phyloP scores from a whole-genome alignment of 2,113 vertebrate genomes.

The Rhinolophus sinicus region DNA sequence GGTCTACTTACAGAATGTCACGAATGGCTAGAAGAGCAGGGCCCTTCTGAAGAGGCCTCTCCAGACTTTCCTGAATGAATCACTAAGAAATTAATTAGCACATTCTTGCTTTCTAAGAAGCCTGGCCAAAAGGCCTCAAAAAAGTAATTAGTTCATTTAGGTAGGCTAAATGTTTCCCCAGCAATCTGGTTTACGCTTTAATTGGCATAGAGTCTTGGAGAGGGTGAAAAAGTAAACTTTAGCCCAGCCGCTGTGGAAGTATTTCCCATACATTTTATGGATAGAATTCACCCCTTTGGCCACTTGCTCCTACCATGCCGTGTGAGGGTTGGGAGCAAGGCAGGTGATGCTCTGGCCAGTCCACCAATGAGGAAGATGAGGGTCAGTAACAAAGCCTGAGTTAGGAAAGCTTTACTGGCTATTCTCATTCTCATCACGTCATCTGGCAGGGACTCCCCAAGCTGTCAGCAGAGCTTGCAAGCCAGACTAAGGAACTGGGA shows the following conservation, averaged over 20 bases:
- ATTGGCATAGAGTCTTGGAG: not conserved
- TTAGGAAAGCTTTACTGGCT: not conserved
- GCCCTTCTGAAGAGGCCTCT: not conserved
- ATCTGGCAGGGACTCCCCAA: not conserved
- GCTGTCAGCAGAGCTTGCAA: not conserved
- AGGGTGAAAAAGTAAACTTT: not conserved
- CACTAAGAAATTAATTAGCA: not conserved
- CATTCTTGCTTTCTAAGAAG: slow-evolving; percentile 21
- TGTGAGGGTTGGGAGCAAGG: not conserved
- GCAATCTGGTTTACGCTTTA: not conserved
- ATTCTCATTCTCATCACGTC: not conserved
- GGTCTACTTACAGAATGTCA: not conserved
- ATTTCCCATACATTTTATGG: not conserved
- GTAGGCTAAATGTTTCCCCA: not conserved
- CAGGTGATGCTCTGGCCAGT: rapidly evolving
- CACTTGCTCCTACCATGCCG: not conserved
- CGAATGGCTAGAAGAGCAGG: not conserved
- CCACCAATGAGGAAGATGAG: not conserved
- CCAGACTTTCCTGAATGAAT: slow-evolving; percentile 32
- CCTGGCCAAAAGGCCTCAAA: not conserved
- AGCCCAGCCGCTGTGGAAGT: not conserved
- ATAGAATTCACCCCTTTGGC: not conserved
- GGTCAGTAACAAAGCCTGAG: not conserved
- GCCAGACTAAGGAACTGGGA: not conserved
- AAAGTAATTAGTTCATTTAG: slow-evolving; percentile 60